Evolutionary conservation across 1,140 invertebrate species (phyloP).

Genomic region (Parapsyche elsis): DNA sequence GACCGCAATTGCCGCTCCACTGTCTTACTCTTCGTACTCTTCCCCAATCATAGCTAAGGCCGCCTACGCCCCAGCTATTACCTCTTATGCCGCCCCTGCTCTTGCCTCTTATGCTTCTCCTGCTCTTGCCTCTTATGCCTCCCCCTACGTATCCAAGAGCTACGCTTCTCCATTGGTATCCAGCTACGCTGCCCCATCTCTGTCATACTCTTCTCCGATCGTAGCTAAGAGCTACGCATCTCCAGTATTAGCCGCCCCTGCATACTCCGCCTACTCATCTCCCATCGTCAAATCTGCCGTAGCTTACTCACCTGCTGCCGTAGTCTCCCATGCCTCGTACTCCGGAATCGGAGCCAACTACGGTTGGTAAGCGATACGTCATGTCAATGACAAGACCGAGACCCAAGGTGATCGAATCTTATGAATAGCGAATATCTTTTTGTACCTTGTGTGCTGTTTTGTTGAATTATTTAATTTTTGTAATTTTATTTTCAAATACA

Average conservation of each 20-base stretch:
- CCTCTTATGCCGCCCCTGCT: constrained; percentile 52
- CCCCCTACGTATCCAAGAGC: constrained; percentile 40
- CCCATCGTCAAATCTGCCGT: constrained; percentile 42
- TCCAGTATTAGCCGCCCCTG: constrained; percentile 55
- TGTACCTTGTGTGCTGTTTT: constrained; percentile 38
- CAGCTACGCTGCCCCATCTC: constrained; percentile 46
- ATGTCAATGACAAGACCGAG: neutral
- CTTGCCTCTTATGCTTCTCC: constrained; percentile 51
- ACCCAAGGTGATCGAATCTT: neutral
- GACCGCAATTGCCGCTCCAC: constrained; percentile 34
- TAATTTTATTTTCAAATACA: constrained; percentile 13
- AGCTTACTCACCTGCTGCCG: constrained; percentile 58
- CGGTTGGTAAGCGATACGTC: constrained; percentile 45
- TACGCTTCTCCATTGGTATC: constrained; percentile 59
- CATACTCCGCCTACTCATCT: constrained; percentile 50
- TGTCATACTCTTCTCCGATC: constrained; percentile 53
- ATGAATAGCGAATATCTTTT: no score
- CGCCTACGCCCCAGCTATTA: constrained; percentile 47
- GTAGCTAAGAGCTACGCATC: constrained; percentile 38
- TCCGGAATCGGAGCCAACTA: constrained; percentile 53
- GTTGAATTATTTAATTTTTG: constrained; percentile 27
- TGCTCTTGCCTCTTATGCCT: constrained; percentile 36
- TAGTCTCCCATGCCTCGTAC: constrained; percentile 51
- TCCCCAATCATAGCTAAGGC: constrained; percentile 48
- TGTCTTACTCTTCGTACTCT: constrained; percentile 37